A percentile compares a stretch with the other conserved stretches of the same genome.
Conservation (phyloP, 2,113 vertebrate species). For the Lipotes vexillifer region DNA sequence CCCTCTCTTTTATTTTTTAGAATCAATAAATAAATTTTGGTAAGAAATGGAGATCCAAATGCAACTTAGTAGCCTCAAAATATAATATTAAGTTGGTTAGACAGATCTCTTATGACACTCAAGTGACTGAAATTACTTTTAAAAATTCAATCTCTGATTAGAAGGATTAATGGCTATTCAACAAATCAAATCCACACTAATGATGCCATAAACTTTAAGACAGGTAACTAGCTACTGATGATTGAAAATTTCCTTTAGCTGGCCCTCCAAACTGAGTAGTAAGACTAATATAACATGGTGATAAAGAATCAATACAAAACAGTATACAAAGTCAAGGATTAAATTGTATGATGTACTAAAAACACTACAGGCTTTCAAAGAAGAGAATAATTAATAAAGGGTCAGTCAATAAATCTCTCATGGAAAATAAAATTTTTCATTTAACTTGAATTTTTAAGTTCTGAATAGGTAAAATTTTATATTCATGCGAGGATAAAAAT, state of each 20-base stretch:
- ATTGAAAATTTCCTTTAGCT: not conserved
- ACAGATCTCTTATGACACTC: not conserved
- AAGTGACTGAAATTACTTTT: not conserved
- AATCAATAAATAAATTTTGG: not conserved
- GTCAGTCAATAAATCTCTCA: not conserved
- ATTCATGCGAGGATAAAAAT: conserved; percentile 54
- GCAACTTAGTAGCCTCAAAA: not conserved
- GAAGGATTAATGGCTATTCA: not conserved
- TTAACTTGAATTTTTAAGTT: not conserved
- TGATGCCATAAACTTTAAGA: not conserved
- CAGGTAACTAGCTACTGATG: not conserved
- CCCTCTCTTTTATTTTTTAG: not conserved
- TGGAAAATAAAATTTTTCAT: not conserved
- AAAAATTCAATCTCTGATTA: not conserved
- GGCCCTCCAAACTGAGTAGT: not conserved
- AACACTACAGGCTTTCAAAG: not conserved
- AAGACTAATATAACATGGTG: not conserved
- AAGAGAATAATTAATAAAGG: not conserved
- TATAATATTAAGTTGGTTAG: not conserved
- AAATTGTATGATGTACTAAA: not conserved
- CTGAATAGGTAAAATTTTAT: conserved; percentile 44
- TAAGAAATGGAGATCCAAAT: not conserved
- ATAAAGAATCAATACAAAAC: not conserved
- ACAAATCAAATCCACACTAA: not conserved
- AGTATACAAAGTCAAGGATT: not conserved